phyloP scores from a whole-genome alignment of 2,888 invertebrate species.

The Cephus pulcher region DNA sequence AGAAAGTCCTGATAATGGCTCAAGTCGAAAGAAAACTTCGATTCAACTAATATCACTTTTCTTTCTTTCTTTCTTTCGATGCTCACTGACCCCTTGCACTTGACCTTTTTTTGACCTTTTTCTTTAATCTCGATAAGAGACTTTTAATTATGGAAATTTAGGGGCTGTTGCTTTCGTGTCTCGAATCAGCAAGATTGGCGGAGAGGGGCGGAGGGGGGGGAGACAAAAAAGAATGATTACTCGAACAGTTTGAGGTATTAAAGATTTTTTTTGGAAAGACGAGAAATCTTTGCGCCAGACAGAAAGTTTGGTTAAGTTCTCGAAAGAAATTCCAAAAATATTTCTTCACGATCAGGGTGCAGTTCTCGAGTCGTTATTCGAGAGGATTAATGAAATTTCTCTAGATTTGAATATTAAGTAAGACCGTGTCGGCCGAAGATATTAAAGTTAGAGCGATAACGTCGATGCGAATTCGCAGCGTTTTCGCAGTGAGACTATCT shows the following conservation, averaged over 20 bases:
- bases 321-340: background rate
- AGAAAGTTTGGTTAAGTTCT: background rate
- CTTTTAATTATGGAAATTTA: background rate
- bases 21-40: too few species aligned
- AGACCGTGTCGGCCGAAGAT: background rate
- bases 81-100: background rate
- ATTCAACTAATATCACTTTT: background rate
- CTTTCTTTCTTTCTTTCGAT: background rate
- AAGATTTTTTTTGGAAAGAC: background rate
- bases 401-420: too few species aligned
- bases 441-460: background rate
- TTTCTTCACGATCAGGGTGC: background rate
- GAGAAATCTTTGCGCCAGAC: too few species aligned
- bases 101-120: background rate
- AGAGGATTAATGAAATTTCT: too few species aligned
- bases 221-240: background rate
- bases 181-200: background rate
- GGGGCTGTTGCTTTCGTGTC: background rate
- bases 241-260: background rate
- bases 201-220: too few species aligned
- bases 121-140: background rate
- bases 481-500: background rate
- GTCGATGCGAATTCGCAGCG: too few species aligned
- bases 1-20: too few species aligned
- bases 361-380: too few species aligned